Percentiles rank a stretch among this genome's conserved stretches.
Conservation (phyloP, 2,888 invertebrate genomes). For the Dermolepida albohirtum region DNA sequence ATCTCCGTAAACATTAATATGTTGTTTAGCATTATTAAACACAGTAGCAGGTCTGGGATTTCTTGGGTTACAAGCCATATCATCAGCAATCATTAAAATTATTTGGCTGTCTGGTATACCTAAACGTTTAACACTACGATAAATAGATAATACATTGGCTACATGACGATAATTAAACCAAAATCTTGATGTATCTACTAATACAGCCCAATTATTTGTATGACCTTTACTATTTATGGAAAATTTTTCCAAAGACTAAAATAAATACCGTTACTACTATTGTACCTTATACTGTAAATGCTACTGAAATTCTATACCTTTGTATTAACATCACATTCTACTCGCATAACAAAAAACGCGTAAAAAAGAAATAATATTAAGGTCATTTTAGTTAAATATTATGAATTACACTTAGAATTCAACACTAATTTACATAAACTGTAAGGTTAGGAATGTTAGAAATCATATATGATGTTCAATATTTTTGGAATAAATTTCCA, state of each 20-base stretch:
- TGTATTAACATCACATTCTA: neutral
- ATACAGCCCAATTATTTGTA: conserved; percentile 99
- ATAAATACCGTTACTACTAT: neutral
- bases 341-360: conserved; percentile 4
- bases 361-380: neutral
- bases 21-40: conserved; percentile 97
- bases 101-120: conserved; percentile 99
- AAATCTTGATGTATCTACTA: conserved; percentile 98
- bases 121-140: conserved; percentile 95
- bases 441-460: no score
- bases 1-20: conserved; percentile 98
- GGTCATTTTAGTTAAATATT: conserved; percentile 4
- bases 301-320: neutral
- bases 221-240: conserved; percentile 69
- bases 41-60: conserved; percentile 98
- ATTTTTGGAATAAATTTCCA: no score
- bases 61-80: conserved; percentile 98
- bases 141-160: conserved; percentile 97
- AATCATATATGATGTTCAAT: no score
- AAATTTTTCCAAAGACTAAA: conserved; percentile 47
- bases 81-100: conserved; percentile 99
- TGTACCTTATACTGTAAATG: neutral
- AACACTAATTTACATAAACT: no score
- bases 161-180: conserved; percentile 99
- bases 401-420: neutral